Conservation (phyloP, 2,113 vertebrate genomes). For the Cavia aperea region DNA sequence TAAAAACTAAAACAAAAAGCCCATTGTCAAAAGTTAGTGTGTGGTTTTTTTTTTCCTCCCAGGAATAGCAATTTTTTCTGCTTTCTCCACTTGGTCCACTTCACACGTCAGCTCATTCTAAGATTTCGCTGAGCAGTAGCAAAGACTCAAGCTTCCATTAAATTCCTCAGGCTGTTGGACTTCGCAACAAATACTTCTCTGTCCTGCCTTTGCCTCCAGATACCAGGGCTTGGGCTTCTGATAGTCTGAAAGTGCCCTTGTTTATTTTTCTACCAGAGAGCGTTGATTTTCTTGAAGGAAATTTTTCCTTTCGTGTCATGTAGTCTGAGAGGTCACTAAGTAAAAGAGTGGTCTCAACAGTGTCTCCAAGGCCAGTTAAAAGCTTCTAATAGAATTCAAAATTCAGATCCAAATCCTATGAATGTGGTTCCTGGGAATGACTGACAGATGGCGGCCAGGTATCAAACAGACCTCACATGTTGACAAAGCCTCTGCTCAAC, state of each 20-base stretch:
- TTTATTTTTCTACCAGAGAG: constrained; percentile 15
- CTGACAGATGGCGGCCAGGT: neutral
- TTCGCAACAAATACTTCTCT: neutral
- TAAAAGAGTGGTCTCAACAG: neutral
- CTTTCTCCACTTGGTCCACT: neutral
- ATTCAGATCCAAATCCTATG: neutral
- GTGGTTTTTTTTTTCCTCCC: neutral
- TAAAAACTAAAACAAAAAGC: constrained; percentile 21
- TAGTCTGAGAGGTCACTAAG: neutral
- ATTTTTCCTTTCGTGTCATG: neutral
- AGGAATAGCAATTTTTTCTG: neutral
- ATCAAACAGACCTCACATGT: constrained; percentile 5
- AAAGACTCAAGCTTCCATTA: neutral
- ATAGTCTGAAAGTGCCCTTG: neutral
- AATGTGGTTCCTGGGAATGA: neutral
- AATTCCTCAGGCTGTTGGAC: neutral
- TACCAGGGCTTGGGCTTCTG: neutral
- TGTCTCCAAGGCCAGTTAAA: neutral
- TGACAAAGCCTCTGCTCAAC: constrained; percentile 5
- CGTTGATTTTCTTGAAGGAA: neutral
- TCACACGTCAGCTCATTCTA: neutral
- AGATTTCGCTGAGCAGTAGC: neutral
- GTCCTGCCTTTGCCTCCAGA: neutral
- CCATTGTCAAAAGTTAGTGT: neutral
- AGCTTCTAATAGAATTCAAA: constrained; percentile 12